These are phyloP conservation scores for Dione juno DNA, from an alignment of 2,888 invertebrate species.

Conservation along the genomic window DNA sequence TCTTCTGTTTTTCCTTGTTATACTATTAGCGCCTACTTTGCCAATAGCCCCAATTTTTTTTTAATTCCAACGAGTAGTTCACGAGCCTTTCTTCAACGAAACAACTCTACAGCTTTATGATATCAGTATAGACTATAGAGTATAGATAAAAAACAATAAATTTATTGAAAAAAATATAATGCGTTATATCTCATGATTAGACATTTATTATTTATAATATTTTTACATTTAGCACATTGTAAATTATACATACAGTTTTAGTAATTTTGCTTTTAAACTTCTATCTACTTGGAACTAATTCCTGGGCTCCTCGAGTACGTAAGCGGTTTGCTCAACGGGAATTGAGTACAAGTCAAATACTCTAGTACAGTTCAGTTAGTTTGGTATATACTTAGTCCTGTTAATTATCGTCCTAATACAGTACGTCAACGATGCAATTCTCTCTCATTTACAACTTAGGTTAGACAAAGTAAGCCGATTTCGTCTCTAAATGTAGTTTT, in stretches of 20 bases:
- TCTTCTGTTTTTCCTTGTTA: no score
- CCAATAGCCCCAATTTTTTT: no score
- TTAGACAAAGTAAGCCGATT: not conserved
- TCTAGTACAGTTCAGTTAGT: conserved; percentile 24
- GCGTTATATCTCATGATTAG: no score
- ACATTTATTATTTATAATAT: no score
- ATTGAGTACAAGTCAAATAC: conserved; percentile 30
- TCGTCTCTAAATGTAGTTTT: not conserved
- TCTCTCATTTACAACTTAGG: not conserved
- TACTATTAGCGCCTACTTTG: no score
- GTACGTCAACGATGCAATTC: conserved; percentile 16
- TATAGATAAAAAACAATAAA: no score
- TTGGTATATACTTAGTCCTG: conserved; percentile 17
- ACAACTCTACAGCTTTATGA: no score
- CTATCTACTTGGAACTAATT: conserved; percentile 22
- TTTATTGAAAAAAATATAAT: no score
- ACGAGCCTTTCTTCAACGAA: no score
- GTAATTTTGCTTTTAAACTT: conserved; percentile 21
- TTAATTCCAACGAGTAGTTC: no score
- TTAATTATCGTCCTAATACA: conserved; percentile 22
- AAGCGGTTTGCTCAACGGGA: conserved; percentile 25
- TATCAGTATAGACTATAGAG: no score
- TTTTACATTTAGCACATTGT: no score
- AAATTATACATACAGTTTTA: conserved; percentile 2
- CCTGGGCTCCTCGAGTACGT: conserved; percentile 20